These are phyloP conservation scores for Drosophila phalerata DNA, from an alignment of 2,888 invertebrate genomes.

Conservation along the genomic window DNA sequence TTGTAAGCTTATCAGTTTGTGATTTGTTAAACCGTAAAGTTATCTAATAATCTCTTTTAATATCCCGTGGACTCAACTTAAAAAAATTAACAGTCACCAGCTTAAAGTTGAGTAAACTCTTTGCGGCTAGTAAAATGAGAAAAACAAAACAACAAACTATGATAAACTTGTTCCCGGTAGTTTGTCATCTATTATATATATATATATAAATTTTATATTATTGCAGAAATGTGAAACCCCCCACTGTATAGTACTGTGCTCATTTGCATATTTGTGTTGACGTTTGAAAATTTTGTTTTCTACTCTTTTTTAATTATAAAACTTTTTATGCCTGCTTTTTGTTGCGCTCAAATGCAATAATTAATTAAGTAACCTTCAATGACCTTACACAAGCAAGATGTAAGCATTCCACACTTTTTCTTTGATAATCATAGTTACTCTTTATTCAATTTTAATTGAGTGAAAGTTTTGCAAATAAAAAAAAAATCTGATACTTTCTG, in stretches of 20 bases:
- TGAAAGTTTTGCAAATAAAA: slow-evolving; percentile 6
- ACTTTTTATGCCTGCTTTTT: slow-evolving; percentile 22
- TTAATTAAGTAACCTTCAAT: no score
- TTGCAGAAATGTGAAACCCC: slow-evolving; percentile 10
- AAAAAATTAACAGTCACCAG: background rate
- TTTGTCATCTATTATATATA: slow-evolving; percentile 4
- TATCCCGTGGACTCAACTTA: background rate
- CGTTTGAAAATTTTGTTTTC: slow-evolving; percentile 1
- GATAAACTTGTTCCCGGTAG: background rate
- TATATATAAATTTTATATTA: background rate
- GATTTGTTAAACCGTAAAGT: no score
- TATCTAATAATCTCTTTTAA: background rate
- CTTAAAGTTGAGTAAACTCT: background rate
- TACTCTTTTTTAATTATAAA: slow-evolving; percentile 35
- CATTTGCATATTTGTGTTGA: slow-evolving; percentile 43
- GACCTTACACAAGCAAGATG: no score
- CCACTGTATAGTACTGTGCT: slow-evolving; percentile 11
- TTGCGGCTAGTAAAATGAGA: slow-evolving; percentile 4
- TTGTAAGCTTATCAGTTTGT: no score
- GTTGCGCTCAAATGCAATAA: slow-evolving; percentile 21
- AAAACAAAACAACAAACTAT: slow-evolving; percentile 2
- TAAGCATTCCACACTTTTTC: slow-evolving; percentile 2
- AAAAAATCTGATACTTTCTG: slow-evolving; percentile 1
- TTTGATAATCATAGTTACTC: slow-evolving; percentile 25
- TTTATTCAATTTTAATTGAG: slow-evolving; percentile 21